These are phyloP conservation scores for Ferdinandea cuprea DNA, from an alignment of 2,888 invertebrate species.

Conservation along the genomic window DNA sequence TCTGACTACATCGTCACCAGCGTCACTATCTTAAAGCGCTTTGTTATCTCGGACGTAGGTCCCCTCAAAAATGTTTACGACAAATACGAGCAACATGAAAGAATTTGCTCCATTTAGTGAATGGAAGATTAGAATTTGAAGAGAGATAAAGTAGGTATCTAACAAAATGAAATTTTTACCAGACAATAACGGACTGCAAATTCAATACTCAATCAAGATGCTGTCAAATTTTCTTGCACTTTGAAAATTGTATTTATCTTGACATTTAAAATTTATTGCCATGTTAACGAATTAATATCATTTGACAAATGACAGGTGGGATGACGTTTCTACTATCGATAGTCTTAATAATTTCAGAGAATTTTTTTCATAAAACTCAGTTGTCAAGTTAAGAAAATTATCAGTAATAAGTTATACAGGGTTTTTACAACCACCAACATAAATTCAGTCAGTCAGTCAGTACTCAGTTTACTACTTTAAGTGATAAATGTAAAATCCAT, in stretches of 20 bases:
- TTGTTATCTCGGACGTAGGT: slow-evolving; percentile 24
- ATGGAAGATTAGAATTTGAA: slow-evolving; percentile 5
- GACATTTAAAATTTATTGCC: no score
- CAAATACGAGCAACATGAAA: slow-evolving; percentile 15
- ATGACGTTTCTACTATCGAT: no score
- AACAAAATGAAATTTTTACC: not conserved
- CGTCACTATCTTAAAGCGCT: slow-evolving; percentile 5
- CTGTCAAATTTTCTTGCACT: no score
- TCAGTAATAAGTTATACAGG: no score
- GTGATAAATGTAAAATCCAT: not conserved
- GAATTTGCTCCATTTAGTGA: not conserved
- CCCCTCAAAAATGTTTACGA: not conserved
- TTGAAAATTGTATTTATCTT: no score
- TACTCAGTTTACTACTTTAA: not conserved
- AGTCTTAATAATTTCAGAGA: no score
- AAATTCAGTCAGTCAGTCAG: not conserved
- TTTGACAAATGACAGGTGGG: no score
- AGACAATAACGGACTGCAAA: no score
- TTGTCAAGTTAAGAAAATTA: not conserved
- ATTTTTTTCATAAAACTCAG: not conserved
- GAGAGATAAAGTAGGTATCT: not conserved
- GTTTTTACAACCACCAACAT: not conserved
- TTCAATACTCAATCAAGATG: not conserved
- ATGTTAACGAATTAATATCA: not conserved
- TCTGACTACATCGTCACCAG: no score